These are phyloP conservation scores for Andrena bicolor DNA, from an alignment of 2,888 invertebrate species.

Conservation along the genomic window DNA sequence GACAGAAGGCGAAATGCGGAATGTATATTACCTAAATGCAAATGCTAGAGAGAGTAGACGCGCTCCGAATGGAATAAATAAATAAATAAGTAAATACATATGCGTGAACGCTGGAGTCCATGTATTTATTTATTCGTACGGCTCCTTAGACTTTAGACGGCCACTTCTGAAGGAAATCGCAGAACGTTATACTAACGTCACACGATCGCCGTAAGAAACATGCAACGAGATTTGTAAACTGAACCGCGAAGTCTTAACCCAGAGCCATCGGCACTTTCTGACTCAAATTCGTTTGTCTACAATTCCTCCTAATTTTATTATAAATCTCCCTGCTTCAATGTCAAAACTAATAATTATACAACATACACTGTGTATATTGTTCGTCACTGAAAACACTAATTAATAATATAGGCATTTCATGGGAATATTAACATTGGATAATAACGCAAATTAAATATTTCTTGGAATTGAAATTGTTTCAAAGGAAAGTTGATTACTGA, in stretches of 20 bases:
- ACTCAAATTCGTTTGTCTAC: background rate
- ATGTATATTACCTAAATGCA: background rate
- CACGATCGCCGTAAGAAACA: slow-evolving; percentile 23
- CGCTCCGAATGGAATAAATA: slow-evolving; percentile 7
- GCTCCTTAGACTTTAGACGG: background rate
- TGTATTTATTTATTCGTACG: slow-evolving; percentile 31
- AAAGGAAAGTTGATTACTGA: background rate
- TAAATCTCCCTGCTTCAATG: background rate
- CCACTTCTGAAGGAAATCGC: slow-evolving; percentile 30
- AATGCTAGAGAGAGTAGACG: slow-evolving; percentile 10
- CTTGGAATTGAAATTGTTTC: too few species aligned
- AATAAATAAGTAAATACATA: slow-evolving; percentile 39
- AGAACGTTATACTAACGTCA: slow-evolving; percentile 50
- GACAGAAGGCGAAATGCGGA: background rate
- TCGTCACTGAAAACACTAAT: background rate
- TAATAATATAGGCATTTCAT: background rate
- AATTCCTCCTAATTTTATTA: background rate
- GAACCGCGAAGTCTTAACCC: background rate
- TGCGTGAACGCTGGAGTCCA: background rate
- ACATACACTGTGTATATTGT: background rate
- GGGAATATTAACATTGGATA: background rate
- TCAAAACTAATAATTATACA: background rate
- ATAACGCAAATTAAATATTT: background rate
- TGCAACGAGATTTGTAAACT: background rate
- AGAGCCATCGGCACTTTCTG: slow-evolving; percentile 5